Conservation (phyloP, 2,888 invertebrate genomes). For the Glaucopsyche alexis region DNA sequence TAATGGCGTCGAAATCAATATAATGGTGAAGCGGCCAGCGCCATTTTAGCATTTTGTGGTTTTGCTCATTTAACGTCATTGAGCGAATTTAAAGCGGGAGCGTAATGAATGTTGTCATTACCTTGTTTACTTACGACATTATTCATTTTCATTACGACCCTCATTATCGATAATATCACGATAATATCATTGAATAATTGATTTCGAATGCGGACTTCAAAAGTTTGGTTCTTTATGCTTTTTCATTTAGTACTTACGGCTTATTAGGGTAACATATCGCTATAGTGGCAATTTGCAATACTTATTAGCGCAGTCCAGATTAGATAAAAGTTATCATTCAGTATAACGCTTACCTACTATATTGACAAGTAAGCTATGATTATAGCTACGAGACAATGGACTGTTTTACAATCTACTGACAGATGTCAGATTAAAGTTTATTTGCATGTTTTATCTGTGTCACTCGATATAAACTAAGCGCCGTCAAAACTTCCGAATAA, state of each 20-base stretch:
- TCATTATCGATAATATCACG: slow-evolving; percentile 12
- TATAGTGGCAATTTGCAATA: not conserved
- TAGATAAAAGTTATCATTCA: no score
- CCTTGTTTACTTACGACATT: slow-evolving; percentile 45
- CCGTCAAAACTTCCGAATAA: no score
- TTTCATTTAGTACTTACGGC: not conserved
- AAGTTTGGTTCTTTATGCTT: not conserved
- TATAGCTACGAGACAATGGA: no score
- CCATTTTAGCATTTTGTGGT: slow-evolving; percentile 75
- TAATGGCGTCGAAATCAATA: slow-evolving; percentile 79
- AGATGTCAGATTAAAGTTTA: no score
- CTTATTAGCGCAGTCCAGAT: no score
- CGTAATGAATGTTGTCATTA: slow-evolving; percentile 60
- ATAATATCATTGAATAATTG: slow-evolving; percentile 24
- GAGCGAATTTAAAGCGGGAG: slow-evolving; percentile 54
- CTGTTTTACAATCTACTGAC: no score
- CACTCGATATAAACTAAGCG: no score
- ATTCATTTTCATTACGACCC: slow-evolving; percentile 42
- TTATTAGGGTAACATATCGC: not conserved
- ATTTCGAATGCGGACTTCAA: slow-evolving; percentile 21
- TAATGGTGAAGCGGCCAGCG: slow-evolving; percentile 71
- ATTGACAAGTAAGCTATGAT: no score
- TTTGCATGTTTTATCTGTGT: no score
- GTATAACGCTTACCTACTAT: no score
- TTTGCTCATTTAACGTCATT: slow-evolving; percentile 73